phyloP scores from a whole-genome alignment of 2,113 vertebrate species.

The Taxidea taxus region DNA sequence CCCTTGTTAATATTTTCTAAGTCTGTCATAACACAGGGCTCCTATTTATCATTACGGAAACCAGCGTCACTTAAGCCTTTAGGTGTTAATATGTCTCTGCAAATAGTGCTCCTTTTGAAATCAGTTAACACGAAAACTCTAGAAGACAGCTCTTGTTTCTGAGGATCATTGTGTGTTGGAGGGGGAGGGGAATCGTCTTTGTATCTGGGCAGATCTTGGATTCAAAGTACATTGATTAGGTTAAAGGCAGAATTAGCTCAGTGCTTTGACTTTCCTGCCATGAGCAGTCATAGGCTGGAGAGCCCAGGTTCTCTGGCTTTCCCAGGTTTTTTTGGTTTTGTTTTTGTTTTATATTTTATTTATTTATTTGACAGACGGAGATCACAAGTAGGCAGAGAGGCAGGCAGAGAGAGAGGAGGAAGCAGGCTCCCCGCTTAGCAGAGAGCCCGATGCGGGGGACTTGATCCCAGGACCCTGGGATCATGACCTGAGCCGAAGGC shows the following conservation, averaged over 20 bases:
- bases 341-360: too few species aligned
- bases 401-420: too few species aligned
- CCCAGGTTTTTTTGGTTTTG: not conserved
- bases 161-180: not conserved
- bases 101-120: not conserved
- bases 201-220: not conserved
- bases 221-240: not conserved
- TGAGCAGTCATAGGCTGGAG: not conserved
- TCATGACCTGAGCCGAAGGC: too few species aligned
- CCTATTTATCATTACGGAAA: not conserved
- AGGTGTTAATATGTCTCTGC: not conserved
- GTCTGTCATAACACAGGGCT: not conserved
- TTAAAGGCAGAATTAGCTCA: not conserved
- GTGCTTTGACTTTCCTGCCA: not conserved
- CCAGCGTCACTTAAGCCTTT: not conserved
- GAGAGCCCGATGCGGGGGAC: accelerated
- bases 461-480: too few species aligned
- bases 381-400: too few species aligned
- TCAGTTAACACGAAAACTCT: not conserved
- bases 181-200: not conserved
- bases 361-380: too few species aligned
- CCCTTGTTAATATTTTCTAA: not conserved
- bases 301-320: not conserved
- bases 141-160: not conserved
- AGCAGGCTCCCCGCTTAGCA: too few species aligned